Evolutionary conservation across 2,113 vertebrate genomes (phyloP).

Genomic region (Cyanocitta stelleri): DNA sequence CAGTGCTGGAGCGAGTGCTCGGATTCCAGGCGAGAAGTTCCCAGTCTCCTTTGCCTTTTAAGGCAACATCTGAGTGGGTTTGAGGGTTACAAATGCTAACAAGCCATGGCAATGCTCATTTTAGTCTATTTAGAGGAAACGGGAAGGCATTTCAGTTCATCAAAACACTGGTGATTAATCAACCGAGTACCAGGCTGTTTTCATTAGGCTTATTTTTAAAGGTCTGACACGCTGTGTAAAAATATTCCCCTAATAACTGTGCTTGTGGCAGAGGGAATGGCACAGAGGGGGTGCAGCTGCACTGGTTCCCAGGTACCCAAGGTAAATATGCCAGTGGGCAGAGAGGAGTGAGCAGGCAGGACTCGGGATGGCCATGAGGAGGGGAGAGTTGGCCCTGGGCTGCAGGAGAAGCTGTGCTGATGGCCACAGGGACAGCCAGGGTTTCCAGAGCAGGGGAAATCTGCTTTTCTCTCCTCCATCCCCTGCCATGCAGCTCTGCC

Average conservation of each 20-base stretch:
- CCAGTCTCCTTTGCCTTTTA: constrained; percentile 76
- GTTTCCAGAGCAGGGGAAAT: not conserved
- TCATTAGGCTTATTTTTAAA: constrained; percentile 69
- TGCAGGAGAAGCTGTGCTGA: not conserved
- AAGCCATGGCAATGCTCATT: constrained; percentile 48
- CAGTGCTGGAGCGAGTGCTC: not conserved
- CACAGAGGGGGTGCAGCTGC: not conserved
- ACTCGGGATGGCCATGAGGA: not conserved
- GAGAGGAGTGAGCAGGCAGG: not conserved
- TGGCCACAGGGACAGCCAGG: not conserved
- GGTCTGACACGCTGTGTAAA: constrained; percentile 33
- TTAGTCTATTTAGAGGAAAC: constrained; percentile 72
- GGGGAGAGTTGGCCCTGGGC: not conserved
- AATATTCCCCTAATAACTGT: constrained; percentile 17
- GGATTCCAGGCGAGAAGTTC: constrained; percentile 61
- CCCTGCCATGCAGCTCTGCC: not conserved
- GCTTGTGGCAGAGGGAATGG: not conserved
- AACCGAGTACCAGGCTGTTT: constrained; percentile 56
- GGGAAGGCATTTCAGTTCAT: constrained; percentile 59
- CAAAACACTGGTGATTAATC: constrained; percentile 64
- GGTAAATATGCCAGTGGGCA: not conserved
- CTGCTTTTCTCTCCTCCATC: not conserved
- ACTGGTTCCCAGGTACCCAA: not conserved
- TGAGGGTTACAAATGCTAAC: constrained; percentile 32
- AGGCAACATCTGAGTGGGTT: constrained; percentile 68